Conservation (phyloP, 2,888 invertebrate species). For the Caprella mutica region DNA sequence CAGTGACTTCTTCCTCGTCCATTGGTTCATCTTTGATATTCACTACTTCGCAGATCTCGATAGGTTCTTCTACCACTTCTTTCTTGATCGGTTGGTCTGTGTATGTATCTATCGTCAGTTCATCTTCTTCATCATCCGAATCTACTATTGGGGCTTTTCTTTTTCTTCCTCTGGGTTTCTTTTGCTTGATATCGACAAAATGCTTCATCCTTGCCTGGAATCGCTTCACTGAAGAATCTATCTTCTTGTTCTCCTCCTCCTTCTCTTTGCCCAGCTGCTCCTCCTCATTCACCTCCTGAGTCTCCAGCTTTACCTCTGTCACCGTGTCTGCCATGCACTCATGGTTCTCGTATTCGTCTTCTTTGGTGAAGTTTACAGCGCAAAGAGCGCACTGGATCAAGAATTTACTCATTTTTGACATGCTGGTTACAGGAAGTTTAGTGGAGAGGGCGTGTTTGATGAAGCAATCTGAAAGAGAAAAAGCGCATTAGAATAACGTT, state of each 20-base stretch:
- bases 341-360: constrained; percentile 22
- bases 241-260: constrained; percentile 1
- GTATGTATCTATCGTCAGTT: not conserved
- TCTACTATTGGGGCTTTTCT: too few species aligned
- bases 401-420: constrained; percentile 27
- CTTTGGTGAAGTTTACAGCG: constrained; percentile 21
- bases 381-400: constrained; percentile 29
- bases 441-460: too few species aligned
- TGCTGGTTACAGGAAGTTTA: too few species aligned
- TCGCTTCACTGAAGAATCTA: too few species aligned
- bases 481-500: too few species aligned
- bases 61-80: not conserved
- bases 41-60: constrained; percentile 8
- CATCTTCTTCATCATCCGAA: not conserved
- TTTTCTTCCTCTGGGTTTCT: too few species aligned
- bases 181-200: too few species aligned
- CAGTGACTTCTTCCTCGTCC: constrained; percentile 4
- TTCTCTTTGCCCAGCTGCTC: constrained; percentile 10
- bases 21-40: constrained; percentile 15
- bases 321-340: constrained; percentile 19
- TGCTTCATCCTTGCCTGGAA: too few species aligned
- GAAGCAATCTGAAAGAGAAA: too few species aligned
- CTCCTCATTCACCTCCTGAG: constrained; percentile 13
- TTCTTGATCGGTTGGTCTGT: not conserved
- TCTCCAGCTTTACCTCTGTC: constrained; percentile 30